Percentiles rank a stretch among this genome's conserved stretches.
These are phyloP conservation scores for Verasper variegatus DNA, from an alignment of 2,113 vertebrate species.

Conservation along the genomic window DNA sequence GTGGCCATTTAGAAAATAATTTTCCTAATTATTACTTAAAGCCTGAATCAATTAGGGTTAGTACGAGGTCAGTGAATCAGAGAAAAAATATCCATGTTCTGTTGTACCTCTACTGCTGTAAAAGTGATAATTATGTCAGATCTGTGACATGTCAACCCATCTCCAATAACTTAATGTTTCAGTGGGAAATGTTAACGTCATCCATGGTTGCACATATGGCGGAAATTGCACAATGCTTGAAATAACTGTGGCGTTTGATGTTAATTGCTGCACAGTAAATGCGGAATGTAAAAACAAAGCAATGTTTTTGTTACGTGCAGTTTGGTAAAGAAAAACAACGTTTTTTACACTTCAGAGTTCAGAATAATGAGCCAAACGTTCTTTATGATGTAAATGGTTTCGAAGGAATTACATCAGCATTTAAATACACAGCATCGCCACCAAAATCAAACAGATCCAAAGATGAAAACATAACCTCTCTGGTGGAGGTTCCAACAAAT, in stretches of 20 bases:
- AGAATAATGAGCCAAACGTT: neutral
- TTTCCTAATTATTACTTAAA: too few species aligned
- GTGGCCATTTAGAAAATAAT: too few species aligned
- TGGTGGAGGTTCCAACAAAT: too few species aligned
- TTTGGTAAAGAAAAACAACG: neutral
- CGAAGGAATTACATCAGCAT: neutral
- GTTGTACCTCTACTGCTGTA: too few species aligned
- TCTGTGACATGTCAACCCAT: neutral
- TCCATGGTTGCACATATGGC: slow-evolving; percentile 10
- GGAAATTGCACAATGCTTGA: neutral
- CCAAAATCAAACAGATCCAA: neutral
- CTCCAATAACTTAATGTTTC: neutral
- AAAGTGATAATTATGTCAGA: neutral
- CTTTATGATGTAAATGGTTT: neutral
- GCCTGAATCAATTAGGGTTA: too few species aligned
- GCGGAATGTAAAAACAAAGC: neutral
- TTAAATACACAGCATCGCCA: neutral
- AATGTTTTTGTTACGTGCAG: neutral
- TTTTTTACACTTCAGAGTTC: neutral
- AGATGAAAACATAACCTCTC: neutral
- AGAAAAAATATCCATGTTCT: neutral
- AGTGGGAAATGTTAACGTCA: neutral
- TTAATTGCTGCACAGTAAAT: neutral
- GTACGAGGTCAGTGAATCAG: too few species aligned
- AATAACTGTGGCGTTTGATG: slow-evolving; percentile 3